Evolutionary conservation across 2,888 invertebrate species (phyloP).

Genomic region (Drosophila austrosaltans): DNA sequence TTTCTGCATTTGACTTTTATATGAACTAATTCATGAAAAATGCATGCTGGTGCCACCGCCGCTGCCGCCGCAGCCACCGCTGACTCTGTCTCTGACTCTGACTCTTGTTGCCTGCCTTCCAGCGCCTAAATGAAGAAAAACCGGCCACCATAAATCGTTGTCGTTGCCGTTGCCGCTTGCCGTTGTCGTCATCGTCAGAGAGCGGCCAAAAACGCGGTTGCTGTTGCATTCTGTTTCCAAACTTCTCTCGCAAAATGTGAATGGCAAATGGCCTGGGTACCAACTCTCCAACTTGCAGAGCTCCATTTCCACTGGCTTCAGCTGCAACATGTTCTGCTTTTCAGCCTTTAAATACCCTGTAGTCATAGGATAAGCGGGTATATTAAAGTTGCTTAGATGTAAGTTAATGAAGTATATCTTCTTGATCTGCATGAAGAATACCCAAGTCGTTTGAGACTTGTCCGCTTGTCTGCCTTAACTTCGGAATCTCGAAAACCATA

Average conservation of each 20-base stretch:
- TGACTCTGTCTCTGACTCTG: conserved; percentile 4
- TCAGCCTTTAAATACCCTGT: not conserved
- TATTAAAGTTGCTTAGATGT: too few relatives aligned
- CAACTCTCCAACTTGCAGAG: conserved; percentile 12
- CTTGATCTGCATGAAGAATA: too few relatives aligned
- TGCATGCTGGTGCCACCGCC: conserved; percentile 52
- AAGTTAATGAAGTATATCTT: too few relatives aligned
- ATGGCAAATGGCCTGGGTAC: conserved; percentile 54
- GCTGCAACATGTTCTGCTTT: conserved; percentile 24
- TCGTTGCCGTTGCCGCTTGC: conserved; percentile 12
- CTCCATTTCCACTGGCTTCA: conserved; percentile 18
- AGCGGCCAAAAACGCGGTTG: conserved; percentile 25
- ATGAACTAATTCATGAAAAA: conserved; percentile 78
- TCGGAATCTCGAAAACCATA: too few relatives aligned
- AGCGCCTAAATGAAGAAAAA: conserved; percentile 71
- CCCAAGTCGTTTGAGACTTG: too few relatives aligned
- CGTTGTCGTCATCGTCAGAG: conserved; percentile 37
- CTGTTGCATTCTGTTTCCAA: conserved; percentile 43
- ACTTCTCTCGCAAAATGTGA: conserved; percentile 37
- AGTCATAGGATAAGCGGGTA: too few relatives aligned
- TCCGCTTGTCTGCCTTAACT: too few relatives aligned
- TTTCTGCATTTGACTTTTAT: conserved; percentile 75
- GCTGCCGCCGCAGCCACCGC: not conserved
- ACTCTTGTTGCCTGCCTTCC: conserved; percentile 32
- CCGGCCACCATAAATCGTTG: conserved; percentile 73